phyloP scores from a whole-genome alignment of 2,888 invertebrate species.

The Drosophila atroscutellata region DNA sequence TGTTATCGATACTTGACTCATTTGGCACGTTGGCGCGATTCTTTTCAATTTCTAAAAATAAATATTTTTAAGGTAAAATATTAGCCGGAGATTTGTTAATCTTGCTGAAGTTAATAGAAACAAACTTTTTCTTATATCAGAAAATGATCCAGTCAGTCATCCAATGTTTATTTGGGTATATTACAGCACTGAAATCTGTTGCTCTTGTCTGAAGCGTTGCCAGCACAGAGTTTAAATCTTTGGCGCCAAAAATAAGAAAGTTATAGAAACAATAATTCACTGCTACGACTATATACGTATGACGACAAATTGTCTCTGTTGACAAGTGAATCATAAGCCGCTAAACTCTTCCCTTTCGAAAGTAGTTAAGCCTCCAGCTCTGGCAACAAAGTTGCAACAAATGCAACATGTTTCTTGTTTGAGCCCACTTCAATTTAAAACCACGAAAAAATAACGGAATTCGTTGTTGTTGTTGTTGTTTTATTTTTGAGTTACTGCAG shows the following conservation, averaged over 20 bases:
- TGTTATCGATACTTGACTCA: conserved; percentile 5
- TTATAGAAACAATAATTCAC: neutral
- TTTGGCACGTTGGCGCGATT: neutral
- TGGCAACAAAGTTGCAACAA: conserved; percentile 25
- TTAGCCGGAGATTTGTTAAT: neutral
- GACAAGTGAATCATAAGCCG: conserved; percentile 38
- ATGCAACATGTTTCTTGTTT: conserved; percentile 19
- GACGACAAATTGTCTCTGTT: conserved; percentile 26
- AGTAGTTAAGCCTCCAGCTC: conserved; percentile 45
- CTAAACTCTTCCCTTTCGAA: conserved; percentile 56
- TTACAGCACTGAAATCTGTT: conserved; percentile 28
- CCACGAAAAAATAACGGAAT: conserved; percentile 43
- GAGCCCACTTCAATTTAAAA: conserved; percentile 38
- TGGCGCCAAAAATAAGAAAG: conserved; percentile 9
- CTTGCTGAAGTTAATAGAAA: neutral
- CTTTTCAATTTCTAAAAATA: neutral
- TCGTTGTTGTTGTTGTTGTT: conserved; percentile 16
- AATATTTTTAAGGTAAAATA: neutral
- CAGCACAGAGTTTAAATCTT: conserved; percentile 12
- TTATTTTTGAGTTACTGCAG: conserved; percentile 12
- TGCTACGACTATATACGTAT: neutral
- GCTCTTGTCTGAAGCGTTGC: neutral
- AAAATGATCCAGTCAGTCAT: neutral
- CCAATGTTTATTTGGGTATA: neutral
- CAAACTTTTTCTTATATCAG: neutral